Evolutionary conservation across 2,888 invertebrate genomes (phyloP).

Genomic region (Melolontha melolontha): DNA sequence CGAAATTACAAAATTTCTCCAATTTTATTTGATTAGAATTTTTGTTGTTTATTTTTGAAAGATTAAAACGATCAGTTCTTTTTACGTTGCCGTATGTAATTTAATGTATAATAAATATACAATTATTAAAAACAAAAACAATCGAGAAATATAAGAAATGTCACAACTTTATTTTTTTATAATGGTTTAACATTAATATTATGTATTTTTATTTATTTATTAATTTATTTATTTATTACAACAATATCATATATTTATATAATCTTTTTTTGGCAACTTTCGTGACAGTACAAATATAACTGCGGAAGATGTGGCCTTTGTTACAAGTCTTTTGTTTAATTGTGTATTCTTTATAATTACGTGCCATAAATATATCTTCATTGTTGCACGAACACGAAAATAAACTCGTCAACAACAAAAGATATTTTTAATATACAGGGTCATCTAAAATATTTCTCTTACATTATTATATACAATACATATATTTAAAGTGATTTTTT

Average conservation of each 20-base stretch:
- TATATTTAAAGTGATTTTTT: neutral
- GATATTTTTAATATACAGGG: constrained; percentile 1
- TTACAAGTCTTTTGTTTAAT: neutral
- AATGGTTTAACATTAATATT: constrained; percentile 17
- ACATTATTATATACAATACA: neutral
- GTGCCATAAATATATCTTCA: too few species aligned
- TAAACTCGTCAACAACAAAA: too few species aligned
- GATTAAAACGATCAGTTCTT: too few species aligned
- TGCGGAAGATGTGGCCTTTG: neutral
- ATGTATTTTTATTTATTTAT: constrained; percentile 8
- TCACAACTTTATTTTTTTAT: neutral
- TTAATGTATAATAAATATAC: too few species aligned
- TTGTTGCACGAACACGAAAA: too few species aligned
- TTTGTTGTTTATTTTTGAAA: too few species aligned
- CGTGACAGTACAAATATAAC: neutral
- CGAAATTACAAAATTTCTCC: too few species aligned
- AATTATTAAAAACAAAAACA: too few species aligned
- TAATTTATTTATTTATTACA: constrained; percentile 8
- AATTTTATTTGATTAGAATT: too few species aligned
- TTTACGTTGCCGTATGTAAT: too few species aligned
- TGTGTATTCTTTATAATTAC: too few species aligned
- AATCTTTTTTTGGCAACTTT: constrained; percentile 7
- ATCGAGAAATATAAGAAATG: constrained; percentile 1
- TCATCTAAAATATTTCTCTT: neutral
- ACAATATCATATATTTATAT: neutral